These are phyloP conservation scores for Tetramorium simillimum DNA, from an alignment of 1,140 invertebrate species.

Conservation along the genomic window DNA sequence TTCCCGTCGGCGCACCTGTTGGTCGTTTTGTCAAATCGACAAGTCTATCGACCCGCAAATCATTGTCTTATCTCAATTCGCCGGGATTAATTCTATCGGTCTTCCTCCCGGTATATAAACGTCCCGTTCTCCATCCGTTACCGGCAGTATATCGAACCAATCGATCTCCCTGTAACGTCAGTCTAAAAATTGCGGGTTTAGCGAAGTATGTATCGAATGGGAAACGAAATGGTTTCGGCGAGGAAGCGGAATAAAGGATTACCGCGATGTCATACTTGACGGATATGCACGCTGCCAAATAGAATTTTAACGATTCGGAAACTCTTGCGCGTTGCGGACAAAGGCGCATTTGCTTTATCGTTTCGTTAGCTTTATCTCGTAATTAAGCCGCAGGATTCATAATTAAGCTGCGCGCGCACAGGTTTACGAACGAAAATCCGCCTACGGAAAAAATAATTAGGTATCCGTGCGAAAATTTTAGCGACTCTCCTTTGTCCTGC, in stretches of 20 bases:
- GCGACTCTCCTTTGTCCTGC: slow-evolving; percentile 12
- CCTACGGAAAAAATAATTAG: slow-evolving; percentile 5
- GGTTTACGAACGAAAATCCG: neutral
- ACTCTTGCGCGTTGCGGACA: neutral
- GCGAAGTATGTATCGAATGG: slow-evolving; percentile 25
- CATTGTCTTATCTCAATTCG: slow-evolving; percentile 50
- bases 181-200: slow-evolving; percentile 49
- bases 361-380: slow-evolving; percentile 5
- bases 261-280: slow-evolving; percentile 32
- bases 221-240: slow-evolving; percentile 20
- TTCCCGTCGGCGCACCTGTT: slow-evolving; percentile 50
- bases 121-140: slow-evolving; percentile 36
- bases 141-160: slow-evolving; percentile 1
- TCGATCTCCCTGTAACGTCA: slow-evolving; percentile 41
- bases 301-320: slow-evolving; percentile 40
- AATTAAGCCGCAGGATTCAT: neutral
- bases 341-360: slow-evolving; percentile 27
- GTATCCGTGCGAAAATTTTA: slow-evolving; percentile 10
- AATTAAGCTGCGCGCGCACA: slow-evolving; percentile 6
- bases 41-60: slow-evolving; percentile 47
- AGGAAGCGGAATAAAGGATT: slow-evolving; percentile 39
- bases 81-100: slow-evolving; percentile 49
- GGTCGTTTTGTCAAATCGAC: slow-evolving; percentile 51
- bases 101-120: slow-evolving; percentile 37
- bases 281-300: neutral